Evolutionary conservation across 2,888 invertebrate species (phyloP), one percentile per base, ranked within the genome.

Genomic region (Eustalomyia histrio): DNA sequence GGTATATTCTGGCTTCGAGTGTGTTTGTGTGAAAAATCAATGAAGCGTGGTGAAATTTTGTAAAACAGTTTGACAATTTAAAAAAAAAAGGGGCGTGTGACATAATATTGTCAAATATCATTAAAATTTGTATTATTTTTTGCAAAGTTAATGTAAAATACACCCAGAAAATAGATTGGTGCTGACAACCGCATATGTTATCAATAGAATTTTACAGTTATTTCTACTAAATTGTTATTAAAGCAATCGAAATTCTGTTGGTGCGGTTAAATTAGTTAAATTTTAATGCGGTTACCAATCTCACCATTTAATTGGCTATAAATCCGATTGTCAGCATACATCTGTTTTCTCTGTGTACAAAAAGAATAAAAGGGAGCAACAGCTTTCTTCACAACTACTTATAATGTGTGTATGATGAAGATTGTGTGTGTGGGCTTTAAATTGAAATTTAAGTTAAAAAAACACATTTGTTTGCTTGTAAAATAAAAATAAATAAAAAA

Each of bases 1-100:
- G 6, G 8, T 7, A 29, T 29, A 29, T 29, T 29, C 7, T 7
- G 7, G 7, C 29, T 7, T 29, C 5, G n/a, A 18, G 17, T 52
- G 33, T 14, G 35, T 8, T 43, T 58, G 9, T 10, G 10, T 12
- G 1, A 1, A 55, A 33, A 76, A 29, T 63, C 50, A 55, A 55
- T 73, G 50, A 60, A 53, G 52, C 21, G 39, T 72, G 14, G 58
- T 35, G 16, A 18, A 55, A 39, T 16, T 63, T 74, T 65, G 57
- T 4, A 16, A 43, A 55, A 55, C 39, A 50, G 12, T 64, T 50
- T 50, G 17, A 35, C 12, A 65, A 17, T 17, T 29, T 6, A 29
- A 52, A 35, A n/a, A 16, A 10, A 16, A 47, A 63, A 6, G 17
- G 29, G 57, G 43, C 47, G 57, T 58, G 5, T 58, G 57, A 67